phyloP scores from a whole-genome alignment of 2,113 vertebrate genomes.

The Gymnocephalus cernua region DNA sequence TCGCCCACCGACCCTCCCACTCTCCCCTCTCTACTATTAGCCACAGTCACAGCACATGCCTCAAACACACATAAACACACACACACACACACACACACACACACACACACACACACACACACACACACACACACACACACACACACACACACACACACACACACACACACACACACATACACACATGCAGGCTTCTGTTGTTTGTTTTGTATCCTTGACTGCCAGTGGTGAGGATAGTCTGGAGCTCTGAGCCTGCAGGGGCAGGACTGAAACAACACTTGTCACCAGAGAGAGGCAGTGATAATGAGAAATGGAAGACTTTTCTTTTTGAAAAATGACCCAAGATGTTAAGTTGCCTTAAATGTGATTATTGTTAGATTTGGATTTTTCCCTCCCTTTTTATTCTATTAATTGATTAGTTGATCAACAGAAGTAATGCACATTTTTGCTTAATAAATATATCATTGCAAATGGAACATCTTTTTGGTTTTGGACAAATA shows the following conservation, averaged over 20 bases:
- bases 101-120: slow-evolving; percentile 7
- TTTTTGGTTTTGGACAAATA: too few relatives aligned
- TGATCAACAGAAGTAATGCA: too few relatives aligned
- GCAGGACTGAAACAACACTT: slow-evolving; percentile 39
- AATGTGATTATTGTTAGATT: too few relatives aligned
- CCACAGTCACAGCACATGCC: slow-evolving; percentile 34
- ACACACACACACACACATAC: slow-evolving; percentile 12
- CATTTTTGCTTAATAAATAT: too few relatives aligned
- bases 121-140: slow-evolving; percentile 11
- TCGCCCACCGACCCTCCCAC: slow-evolving; percentile 26
- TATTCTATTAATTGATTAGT: too few relatives aligned
- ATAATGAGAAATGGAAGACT: slow-evolving; percentile 9
- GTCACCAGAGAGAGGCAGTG: slow-evolving; percentile 11
- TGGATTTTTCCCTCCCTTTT: too few relatives aligned
- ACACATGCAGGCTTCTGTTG: slow-evolving; percentile 49
- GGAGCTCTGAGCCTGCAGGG: slow-evolving; percentile 39
- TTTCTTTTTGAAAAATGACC: not conserved
- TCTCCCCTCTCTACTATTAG: slow-evolving; percentile 33
- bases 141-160: slow-evolving; percentile 5
- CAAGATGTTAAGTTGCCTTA: not conserved
- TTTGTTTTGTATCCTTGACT: slow-evolving; percentile 84
- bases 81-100: slow-evolving; percentile 8
- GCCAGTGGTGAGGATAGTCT: slow-evolving; percentile 37
- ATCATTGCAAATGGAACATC: too few relatives aligned
- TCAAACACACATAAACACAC: not conserved